Percentiles rank a stretch among this genome's conserved stretches.
Evolutionary conservation across 2,888 invertebrate species (phyloP).

Genomic region (Silvanus unidentatus): DNA sequence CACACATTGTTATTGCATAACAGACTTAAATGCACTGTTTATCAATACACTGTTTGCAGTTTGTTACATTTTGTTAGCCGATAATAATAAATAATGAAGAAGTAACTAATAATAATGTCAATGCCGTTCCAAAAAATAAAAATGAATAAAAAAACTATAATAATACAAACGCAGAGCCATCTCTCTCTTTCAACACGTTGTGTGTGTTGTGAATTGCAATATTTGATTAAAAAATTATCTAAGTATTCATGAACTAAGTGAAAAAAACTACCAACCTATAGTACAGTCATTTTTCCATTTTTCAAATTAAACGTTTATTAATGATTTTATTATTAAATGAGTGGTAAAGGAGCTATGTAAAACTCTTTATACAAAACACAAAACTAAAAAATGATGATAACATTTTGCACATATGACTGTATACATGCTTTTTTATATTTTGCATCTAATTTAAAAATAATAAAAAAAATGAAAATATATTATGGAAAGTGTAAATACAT

Average conservation of each 20-base stretch:
- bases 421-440: slow-evolving; percentile 45
- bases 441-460: slow-evolving; percentile 35
- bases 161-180: slow-evolving; percentile 16
- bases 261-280: slow-evolving; percentile 7
- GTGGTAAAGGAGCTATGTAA: slow-evolving; percentile 22
- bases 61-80: slow-evolving; percentile 12
- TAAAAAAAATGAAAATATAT: not conserved
- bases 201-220: not conserved
- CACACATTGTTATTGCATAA: slow-evolving; percentile 29
- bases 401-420: slow-evolving; percentile 44
- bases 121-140: slow-evolving; percentile 23
- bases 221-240: no score
- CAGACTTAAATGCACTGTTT: slow-evolving; percentile 17
- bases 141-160: slow-evolving; percentile 2
- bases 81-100: slow-evolving; percentile 6
- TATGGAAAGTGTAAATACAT: slow-evolving; percentile 32
- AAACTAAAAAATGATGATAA: slow-evolving; percentile 22
- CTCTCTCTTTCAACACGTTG: slow-evolving; percentile 9
- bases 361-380: slow-evolving; percentile 20
- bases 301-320: not conserved
- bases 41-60: slow-evolving; percentile 18
- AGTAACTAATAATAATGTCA: slow-evolving; percentile 12
- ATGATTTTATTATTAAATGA: slow-evolving; percentile 14
- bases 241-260: no score
- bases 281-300: slow-evolving; percentile 7